phyloP scores from a whole-genome alignment of 2,888 invertebrate genomes.

The Sclerodermus sp. region DNA sequence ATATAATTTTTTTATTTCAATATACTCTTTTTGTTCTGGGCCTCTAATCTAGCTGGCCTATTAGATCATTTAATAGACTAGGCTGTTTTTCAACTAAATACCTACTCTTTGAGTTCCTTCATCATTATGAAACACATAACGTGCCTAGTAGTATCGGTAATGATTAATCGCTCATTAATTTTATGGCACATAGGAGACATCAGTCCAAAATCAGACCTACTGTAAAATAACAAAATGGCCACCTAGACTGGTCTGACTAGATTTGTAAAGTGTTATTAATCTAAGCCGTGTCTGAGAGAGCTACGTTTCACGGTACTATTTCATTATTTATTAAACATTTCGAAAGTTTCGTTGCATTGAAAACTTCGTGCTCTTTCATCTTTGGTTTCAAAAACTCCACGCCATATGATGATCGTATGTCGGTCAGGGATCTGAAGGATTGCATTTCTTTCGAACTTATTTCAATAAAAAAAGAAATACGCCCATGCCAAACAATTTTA shows the following conservation, averaged over 20 bases:
- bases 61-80: constrained; percentile 31
- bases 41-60: constrained; percentile 29
- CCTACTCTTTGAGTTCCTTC: too few species aligned
- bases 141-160: too few species aligned
- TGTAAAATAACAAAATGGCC: too few species aligned
- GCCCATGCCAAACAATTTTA: too few species aligned
- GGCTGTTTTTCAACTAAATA: constrained; percentile 12
- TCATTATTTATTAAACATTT: background rate
- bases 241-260: constrained; percentile 22
- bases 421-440: too few species aligned
- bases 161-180: too few species aligned
- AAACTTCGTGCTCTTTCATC: constrained; percentile 21
- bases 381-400: constrained; percentile 4
- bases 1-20: constrained; percentile 34
- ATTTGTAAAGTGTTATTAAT: constrained; percentile 20
- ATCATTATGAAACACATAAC: too few species aligned
- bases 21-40: constrained; percentile 41
- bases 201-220: too few species aligned
- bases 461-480: too few species aligned
- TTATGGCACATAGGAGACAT: too few species aligned
- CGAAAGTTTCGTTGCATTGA: constrained; percentile 41
- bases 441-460: too few species aligned
- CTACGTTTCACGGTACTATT: constrained; percentile 16
- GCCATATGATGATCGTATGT: background rate
- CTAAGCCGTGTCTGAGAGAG: constrained; percentile 24